These are phyloP conservation scores for Clivina fossor DNA, from an alignment of 2,888 invertebrate genomes.

Conservation along the genomic window DNA sequence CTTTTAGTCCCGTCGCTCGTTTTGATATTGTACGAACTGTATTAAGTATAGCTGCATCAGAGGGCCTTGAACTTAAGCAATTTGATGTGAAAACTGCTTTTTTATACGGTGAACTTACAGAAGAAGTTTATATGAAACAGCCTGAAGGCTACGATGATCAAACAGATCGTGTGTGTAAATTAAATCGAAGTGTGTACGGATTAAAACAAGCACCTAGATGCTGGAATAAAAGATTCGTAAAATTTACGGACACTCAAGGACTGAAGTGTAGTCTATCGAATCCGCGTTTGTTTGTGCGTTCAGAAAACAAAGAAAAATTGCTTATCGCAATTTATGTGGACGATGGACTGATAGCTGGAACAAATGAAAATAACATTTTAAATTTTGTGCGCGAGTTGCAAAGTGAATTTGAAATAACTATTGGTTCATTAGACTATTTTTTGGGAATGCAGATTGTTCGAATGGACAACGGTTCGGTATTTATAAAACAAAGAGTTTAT, in stretches of 20 bases:
- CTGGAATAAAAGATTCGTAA: conserved; percentile 44
- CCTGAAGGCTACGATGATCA: conserved; percentile 45
- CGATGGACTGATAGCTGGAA: conserved; percentile 17
- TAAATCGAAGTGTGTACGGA: conserved; percentile 46
- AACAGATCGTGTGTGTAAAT: conserved; percentile 42
- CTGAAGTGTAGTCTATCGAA: neutral
- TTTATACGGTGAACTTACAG: conserved; percentile 41
- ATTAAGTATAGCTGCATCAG: conserved; percentile 40
- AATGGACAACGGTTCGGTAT: conserved; percentile 23
- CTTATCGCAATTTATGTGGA: conserved; percentile 29
- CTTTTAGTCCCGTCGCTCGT: conserved; percentile 44
- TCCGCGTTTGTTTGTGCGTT: conserved; percentile 1
- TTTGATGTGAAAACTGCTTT: conserved; percentile 46
- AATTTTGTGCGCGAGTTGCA: conserved; percentile 43
- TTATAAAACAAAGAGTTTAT: conserved; percentile 4
- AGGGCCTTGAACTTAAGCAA: conserved; percentile 38
- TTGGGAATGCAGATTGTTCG: conserved; percentile 38
- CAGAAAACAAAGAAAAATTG: conserved; percentile 15
- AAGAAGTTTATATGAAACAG: conserved; percentile 47
- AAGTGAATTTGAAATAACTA: conserved; percentile 38
- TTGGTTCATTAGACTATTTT: conserved; percentile 37
- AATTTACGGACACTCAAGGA: conserved; percentile 28
- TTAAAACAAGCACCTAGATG: conserved; percentile 46
- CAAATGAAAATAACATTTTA: conserved; percentile 11
- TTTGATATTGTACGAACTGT: conserved; percentile 41